Percentiles rank a stretch among this genome's conserved stretches.
These are phyloP conservation scores for Tinamus guttatus DNA, from an alignment of 2,113 vertebrate species.

Conservation along the genomic window DNA sequence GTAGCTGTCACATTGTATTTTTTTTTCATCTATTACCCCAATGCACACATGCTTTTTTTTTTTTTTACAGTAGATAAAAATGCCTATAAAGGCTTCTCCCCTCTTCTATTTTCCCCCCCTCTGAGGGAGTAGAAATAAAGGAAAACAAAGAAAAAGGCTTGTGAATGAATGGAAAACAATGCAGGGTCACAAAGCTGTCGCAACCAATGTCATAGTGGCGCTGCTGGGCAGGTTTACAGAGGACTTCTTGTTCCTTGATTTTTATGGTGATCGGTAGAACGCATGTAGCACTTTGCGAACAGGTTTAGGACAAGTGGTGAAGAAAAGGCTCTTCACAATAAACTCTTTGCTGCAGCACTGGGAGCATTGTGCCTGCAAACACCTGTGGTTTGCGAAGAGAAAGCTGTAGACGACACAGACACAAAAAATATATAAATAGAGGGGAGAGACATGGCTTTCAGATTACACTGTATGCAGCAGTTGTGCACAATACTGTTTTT, in stretches of 20 bases:
- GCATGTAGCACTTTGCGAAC: constrained; percentile 84
- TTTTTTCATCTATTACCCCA: constrained; percentile 23
- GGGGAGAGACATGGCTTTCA: constrained; percentile 53
- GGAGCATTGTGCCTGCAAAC: constrained; percentile 80
- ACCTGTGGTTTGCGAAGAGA: constrained; percentile 88
- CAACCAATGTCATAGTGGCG: constrained; percentile 82
- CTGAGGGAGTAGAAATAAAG: neutral
- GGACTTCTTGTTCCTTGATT: constrained; percentile 84
- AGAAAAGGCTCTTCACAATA: constrained; percentile 83
- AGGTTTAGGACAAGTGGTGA: constrained; percentile 85
- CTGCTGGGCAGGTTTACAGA: constrained; percentile 80
- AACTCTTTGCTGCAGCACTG: constrained; percentile 69
- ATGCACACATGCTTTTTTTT: neutral
- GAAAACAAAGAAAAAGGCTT: constrained; percentile 73
- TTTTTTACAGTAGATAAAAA: constrained; percentile 86
- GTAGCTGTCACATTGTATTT: constrained; percentile 56
- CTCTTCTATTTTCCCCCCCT: neutral
- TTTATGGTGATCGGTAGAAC: constrained; percentile 90
- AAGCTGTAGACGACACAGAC: constrained; percentile 33
- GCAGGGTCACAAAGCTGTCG: constrained; percentile 83
- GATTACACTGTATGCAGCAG: constrained; percentile 71
- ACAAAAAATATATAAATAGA: constrained; percentile 54
- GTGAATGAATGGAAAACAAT: constrained; percentile 93
- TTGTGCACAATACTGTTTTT: constrained; percentile 20
- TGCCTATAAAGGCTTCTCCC: constrained; percentile 76